Evolutionary conservation across 2,797 vertebrate species (phyloP).

Genomic region (Neolamprologus multifasciatus): DNA sequence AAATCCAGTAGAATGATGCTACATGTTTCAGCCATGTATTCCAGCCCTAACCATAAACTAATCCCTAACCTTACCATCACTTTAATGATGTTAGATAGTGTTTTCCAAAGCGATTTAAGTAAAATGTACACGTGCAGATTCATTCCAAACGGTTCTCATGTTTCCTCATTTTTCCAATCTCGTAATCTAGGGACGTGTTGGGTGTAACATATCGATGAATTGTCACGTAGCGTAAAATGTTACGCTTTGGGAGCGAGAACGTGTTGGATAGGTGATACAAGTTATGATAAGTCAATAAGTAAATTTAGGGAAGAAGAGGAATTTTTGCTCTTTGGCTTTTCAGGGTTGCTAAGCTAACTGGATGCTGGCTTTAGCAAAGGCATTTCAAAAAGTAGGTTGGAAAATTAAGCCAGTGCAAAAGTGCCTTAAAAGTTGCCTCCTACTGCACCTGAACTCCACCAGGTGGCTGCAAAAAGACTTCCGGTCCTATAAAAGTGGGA

Average conservation of each 20-base stretch:
- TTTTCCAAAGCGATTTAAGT: background rate
- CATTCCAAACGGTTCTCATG: background rate
- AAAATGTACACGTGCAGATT: background rate
- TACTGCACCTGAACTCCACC: background rate
- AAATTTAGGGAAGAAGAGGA: background rate
- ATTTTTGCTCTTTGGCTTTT: background rate
- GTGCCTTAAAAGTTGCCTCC: background rate
- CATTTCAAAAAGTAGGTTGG: background rate
- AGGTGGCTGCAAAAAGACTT: background rate
- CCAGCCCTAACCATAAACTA: background rate
- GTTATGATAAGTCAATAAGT: rapidly evolving
- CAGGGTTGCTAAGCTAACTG: background rate
- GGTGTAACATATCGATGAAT: background rate
- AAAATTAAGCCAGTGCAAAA: background rate
- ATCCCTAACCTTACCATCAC: background rate
- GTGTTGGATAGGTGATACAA: background rate
- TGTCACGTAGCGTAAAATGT: rapidly evolving
- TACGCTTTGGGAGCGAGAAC: background rate
- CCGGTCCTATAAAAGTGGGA: rapidly evolving
- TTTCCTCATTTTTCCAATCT: background rate
- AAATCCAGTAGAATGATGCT: background rate
- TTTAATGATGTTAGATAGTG: background rate
- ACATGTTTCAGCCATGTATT: background rate
- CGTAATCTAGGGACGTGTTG: background rate
- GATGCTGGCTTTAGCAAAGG: background rate